Conservation (phyloP, 2,888 invertebrate species). For the Arge pagana region DNA sequence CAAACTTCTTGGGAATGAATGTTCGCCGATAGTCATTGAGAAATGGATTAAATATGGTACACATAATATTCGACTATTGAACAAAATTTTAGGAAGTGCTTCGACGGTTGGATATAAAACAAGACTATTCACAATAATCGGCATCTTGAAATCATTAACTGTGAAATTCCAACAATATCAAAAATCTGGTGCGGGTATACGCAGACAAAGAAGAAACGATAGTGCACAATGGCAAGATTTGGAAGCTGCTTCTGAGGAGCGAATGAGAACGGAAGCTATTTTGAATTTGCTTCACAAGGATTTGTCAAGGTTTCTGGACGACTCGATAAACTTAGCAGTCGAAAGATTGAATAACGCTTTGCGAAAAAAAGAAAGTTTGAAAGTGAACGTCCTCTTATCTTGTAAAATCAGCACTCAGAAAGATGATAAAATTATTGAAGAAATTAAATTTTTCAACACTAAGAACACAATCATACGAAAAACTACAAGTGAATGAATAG, state of each 20-base stretch:
- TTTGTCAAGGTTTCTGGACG: neutral
- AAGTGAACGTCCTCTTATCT: too few relatives aligned
- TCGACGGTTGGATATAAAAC: neutral
- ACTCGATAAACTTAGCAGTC: neutral
- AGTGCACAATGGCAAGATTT: too few relatives aligned
- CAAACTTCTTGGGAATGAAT: neutral
- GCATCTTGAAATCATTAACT: neutral
- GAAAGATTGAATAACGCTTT: neutral
- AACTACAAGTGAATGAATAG: too few relatives aligned
- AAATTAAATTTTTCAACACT: too few relatives aligned
- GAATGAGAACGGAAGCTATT: neutral
- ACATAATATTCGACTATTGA: slow-evolving; percentile 1
- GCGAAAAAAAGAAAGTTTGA: too few relatives aligned
- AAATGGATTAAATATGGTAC: neutral
- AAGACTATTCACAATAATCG: neutral
- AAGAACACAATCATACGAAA: too few relatives aligned
- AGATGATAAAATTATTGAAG: too few relatives aligned
- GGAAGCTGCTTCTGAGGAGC: neutral
- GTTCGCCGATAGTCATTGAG: neutral
- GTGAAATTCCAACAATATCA: neutral
- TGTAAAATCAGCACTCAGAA: too few relatives aligned
- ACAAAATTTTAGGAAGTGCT: neutral
- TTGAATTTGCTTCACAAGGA: neutral
- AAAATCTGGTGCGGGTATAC: neutral
- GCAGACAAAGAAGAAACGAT: neutral